A percentile compares a stretch with the other conserved stretches of the same genome.
Conservation (phyloP, 2,113 vertebrate species). For the Sigmodon hispidus region DNA sequence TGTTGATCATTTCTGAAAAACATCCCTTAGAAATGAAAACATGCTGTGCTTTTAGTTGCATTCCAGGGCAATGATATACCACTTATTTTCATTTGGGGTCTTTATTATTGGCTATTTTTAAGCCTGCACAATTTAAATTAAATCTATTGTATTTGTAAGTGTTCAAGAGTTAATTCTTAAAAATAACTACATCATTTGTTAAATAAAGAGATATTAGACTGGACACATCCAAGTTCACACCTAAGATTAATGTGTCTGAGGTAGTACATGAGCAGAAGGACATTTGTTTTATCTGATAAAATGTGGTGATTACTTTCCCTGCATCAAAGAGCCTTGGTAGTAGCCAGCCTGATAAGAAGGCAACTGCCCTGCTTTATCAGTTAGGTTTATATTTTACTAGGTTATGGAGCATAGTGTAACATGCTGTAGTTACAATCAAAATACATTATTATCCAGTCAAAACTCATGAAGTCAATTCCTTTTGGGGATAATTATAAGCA, state of each 20-base stretch:
- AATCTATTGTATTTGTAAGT: conserved; percentile 31
- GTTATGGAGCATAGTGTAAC: neutral
- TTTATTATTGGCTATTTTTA: neutral
- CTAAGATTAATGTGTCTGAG: conserved; percentile 1
- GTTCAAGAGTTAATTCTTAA: neutral
- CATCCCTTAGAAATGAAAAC: neutral
- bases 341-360: neutral
- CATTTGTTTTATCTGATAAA: conserved; percentile 23
- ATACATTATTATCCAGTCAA: neutral
- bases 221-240: neutral
- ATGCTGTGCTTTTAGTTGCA: neutral
- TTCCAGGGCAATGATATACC: neutral
- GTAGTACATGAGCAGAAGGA: neutral
- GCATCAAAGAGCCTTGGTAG: neutral
- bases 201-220: conserved; percentile 26
- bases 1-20: neutral
- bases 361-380: neutral
- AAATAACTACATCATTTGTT: neutral
- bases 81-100: neutral
- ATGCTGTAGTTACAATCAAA: neutral
- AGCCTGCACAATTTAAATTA: neutral
- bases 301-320: neutral
- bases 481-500: neutral
- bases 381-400: neutral
- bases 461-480: neutral